Conservation (phyloP, 2,888 invertebrate genomes). For the Platycnemis pennipes region DNA sequence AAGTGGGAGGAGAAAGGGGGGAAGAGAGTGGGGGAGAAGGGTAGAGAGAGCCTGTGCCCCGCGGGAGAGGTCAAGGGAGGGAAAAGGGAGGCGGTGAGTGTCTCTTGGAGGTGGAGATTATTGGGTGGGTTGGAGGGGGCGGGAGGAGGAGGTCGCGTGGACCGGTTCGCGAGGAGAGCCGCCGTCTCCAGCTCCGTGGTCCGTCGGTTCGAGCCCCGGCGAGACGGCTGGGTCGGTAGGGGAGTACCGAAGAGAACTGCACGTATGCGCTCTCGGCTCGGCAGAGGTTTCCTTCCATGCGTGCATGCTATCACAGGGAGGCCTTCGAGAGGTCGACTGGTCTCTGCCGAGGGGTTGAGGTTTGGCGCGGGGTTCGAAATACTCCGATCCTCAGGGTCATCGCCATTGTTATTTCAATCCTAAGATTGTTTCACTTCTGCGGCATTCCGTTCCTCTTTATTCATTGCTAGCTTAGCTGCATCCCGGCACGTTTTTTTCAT, state of each 20-base stretch:
- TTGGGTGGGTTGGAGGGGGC: background rate
- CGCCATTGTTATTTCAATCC: too few species aligned
- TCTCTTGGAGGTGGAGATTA: background rate
- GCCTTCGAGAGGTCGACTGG: too few species aligned
- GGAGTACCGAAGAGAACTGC: background rate
- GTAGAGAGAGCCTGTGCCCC: background rate
- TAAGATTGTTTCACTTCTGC: too few species aligned
- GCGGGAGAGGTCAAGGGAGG: background rate
- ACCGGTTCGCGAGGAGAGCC: slow-evolving; percentile 32
- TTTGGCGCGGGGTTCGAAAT: too few species aligned
- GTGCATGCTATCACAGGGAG: background rate
- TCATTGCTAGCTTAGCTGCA: too few species aligned
- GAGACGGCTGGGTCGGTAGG: slow-evolving; percentile 9
- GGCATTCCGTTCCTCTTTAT: too few species aligned
- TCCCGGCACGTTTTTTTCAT: too few species aligned
- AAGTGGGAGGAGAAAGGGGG: background rate
- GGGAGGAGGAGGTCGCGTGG: slow-evolving; percentile 10
- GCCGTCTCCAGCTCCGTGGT: slow-evolving; percentile 9
- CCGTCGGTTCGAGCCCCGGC: slow-evolving; percentile 24
- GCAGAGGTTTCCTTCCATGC: background rate
- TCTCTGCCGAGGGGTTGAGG: too few species aligned
- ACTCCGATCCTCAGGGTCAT: too few species aligned
- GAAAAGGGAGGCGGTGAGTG: background rate
- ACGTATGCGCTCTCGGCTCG: background rate
- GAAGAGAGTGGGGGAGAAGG: background rate